Base-by-base conservation (phyloP, 2,113 vertebrate species). In the Poeciliopsis prolifica region DNA sequence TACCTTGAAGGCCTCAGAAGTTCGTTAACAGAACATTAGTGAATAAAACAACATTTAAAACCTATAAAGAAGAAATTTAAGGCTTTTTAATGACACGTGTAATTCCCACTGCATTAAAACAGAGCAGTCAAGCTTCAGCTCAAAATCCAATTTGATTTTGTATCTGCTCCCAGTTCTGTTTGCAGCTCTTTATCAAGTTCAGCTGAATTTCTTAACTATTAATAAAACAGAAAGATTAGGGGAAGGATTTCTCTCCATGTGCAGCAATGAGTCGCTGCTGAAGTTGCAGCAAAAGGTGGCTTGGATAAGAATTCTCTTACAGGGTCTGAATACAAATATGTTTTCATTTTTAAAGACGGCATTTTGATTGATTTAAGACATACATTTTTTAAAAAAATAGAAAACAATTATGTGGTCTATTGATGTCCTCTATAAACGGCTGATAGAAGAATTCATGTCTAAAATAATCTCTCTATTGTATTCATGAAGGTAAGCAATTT, bases 401-500 rank as follows among this genome's bases (percentile, higher is more conserved):
- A n/a, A 24, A 8, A n/a, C 7, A 58, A 22, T n/a, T n/a, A 17
- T 54, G 24, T 9, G 0, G 10, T 58, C 7, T 58, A n/a, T 58
- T n/a, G 24, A n/a, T 58, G 24, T 58, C 24, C 22, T n/a, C 10
- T 7, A 10, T n/a, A 58, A 54, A 54, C 14, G 1, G 14, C 6
- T 3, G 37, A 58, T 3, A 35, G 37, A 61, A 70, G 69, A 12
- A 61, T 29, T 24, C 51, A 68, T 69, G 75, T 61, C 66, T 65
- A 84, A 84, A 78, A 60, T 0, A 29, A 90, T 89, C 63, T 48
- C 1, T 61, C 61, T 68, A 60, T 74, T 79, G 54, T 68, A 77
- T 83, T 76, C n/a, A 81, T 81, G 75, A 70, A 75, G 75, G 78
- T 73, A 79, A 85, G 70, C 77, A 67, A 28, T 75, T 85, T 76